Evolutionary conservation across 2,113 vertebrate species (phyloP), one percentile per base, ranked within the genome.

Genomic region (Paramisgurnus dabryanus): DNA sequence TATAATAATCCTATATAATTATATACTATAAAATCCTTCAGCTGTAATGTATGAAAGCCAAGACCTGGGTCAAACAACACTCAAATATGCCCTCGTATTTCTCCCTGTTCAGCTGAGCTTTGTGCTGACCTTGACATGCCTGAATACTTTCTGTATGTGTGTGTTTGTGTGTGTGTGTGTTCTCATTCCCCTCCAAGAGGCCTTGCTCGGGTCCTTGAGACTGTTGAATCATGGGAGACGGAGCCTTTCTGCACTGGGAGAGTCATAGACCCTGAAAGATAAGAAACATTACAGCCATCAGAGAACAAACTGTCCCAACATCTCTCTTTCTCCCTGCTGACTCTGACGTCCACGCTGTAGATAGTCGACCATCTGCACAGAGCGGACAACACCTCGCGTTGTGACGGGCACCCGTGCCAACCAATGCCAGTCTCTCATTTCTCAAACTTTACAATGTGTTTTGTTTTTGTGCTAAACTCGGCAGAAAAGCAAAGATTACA

Each of bases 121-220:
- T 5, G 39, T 7, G 17, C 57, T 8, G 88, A 86, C 90, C 91
- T 92, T 92, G 89, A 90, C 89, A 88, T 89, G 79, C 87, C 87
- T 83, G 41, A 85, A 75, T 71, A 85, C 84, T 87, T 81, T 34
- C 41, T 39, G 47, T 72, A 49, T 47, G 60, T 45, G 80, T 75
- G 88, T 89, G 92, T 90, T 88, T 86, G 87, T 88, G 84, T 84
- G 83, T 84, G 41, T 73, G 68, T 70, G 80, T 88, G 79, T 73
- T 87, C 89, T 83, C 86, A 89, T 84, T 80, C 71, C 81, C 84
- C 72, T 84, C 86, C 80, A 81, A 88, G 91, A 94, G 94, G 89
- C 95, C 94, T 96, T 95, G 95, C 90, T 90, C 86, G 65, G 93
- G 94, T 93, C 95, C 95, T 95, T 96, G 95, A 91, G 89, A 86